Base-by-base conservation (phyloP, 2,113 vertebrate genomes). In the Tupaia tana region DNA sequence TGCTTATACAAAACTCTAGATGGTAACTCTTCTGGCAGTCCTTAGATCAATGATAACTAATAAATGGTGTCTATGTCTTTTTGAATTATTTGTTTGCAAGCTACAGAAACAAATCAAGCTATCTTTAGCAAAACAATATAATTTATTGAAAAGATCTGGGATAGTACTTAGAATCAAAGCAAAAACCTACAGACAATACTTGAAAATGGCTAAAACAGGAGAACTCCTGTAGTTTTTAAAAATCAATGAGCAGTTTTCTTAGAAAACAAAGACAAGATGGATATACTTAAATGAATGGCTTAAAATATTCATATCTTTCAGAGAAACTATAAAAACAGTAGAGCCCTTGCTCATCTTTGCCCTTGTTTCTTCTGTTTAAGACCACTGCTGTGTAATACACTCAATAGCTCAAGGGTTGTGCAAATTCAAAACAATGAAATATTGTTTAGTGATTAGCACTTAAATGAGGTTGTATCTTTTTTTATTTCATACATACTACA, bases 41-140 rank as follows among this genome's bases (percentile, higher is more conserved):
- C 61, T 93, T 91, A 94, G 93, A 97, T 97, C 97, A 97, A 95
- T 94, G 80, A 89, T 61, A 95, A 86, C 61, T 64, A 94, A 95
- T 95, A 97, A 96, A 95, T 25, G 80, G 61, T 78, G 66, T 77
- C 75, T 90, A 11, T 84, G 61, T 95, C 80, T 80, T 86, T 89
- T 66, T 90, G 66, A 96, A 89, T 93, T 93, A 97, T 97, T 95
- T 82, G 82, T 95, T 97, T 93, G 79, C 52, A 95, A 96, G 58
- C 43, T 66, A 58, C 34, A 95, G 66, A 96, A 90, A 77, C 79
- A 97, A 52, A 94, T 86, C 58, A 73, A 15, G 29, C 29, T 95
- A 83, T 84, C 91, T 64, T 97, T 84, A 95, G 79, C 52, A 86
- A 96, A 92, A 78, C 73, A 58, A 92, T 73, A 31, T 88, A 92